Evolutionary conservation across 1,140 invertebrate species (phyloP), one percentile per base, ranked within the genome.

Genomic region (Drosophila subobscura): DNA sequence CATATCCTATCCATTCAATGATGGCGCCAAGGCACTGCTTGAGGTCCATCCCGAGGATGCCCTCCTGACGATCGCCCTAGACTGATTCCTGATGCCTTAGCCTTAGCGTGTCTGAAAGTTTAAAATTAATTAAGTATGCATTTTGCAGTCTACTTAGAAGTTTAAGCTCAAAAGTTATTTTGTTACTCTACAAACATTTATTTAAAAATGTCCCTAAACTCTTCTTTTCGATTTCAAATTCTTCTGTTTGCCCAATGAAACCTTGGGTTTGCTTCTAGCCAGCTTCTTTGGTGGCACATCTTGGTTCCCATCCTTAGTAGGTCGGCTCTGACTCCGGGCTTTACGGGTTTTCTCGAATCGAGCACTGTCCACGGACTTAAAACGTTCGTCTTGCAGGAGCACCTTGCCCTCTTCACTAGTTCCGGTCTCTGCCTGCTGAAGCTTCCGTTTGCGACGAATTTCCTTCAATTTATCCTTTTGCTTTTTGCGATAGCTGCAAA

Each of bases 1-100:
- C 54, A 95, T 98, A 6, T 97, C 97, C 0, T 98, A 97, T 89
- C 94, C 95, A 0, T 99, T 99, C 92, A 99, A 99, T 92, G 97
- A 98, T 91, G 98, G 98, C 3, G 96, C 97, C 0, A 94, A 95
- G 72, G 98, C 97, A 0, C 90, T 95, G 20, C 92, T 99, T 8
- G 96, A 98, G 92, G 95, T 96, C 25, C 92, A 95, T 74, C 95
- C 96, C 1, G 95, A 98, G 89, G 98, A 99, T 92, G 95, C 97
- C 0, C 92, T 99, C 1, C 93, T 95, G 90, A 98, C 97, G 12
- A 95, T 99, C 8, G 92, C 93, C 25, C 93, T 97, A 90, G 93
- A 93, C 74, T 90, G 84, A 90, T 40, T 61, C 10, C 10, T 47
- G 6, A 50, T 33, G 53, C 41, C 42, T 14, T 66, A 55, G 29